Base-by-base conservation (phyloP, 2,797 vertebrate genomes). In the Hypotaenidia okinawae region DNA sequence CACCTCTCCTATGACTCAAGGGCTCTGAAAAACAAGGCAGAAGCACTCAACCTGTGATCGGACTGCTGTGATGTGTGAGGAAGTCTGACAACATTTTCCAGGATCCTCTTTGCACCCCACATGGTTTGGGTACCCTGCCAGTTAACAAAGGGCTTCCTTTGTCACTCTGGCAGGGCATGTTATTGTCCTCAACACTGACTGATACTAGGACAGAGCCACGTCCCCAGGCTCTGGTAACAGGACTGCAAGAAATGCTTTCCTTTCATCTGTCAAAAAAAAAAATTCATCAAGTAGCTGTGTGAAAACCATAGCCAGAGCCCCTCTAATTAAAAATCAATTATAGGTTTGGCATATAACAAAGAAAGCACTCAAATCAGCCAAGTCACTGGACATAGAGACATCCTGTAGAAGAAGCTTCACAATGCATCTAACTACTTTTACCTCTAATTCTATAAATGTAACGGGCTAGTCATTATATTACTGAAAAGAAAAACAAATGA, bases 181-280 rank as follows among this genome's bases (percentile, higher is more conserved):
- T 52, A 63, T 63, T 73, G 86, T 61, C 83, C 74, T 87, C 64
- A 88, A 86, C 57, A 41, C 0, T 21, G n/a, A 84, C 69, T 84
- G 83, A 74, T 63, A 70, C 21, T 43, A 70, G 70, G 83, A 82
- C 83, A 82, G 52, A 84, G 49, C 24, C 67, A 37, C 79, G 47
- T 69, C 91, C 89, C 51, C 30, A 78, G 66, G 74, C 59, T 82
- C 89, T 84, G 61, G 11, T 51, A 79, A 93, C 5, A 79, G 77
- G 63, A 96, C 94, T 94, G 81, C 80, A 76, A 85, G 83, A 92
- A 94, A 88, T 52, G 70, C 73, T 55, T 86, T 66, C 55, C 41
- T 33, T 93, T 90, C 39, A 81, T 57, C 77, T 89, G 90, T 72
- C 84, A 87, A 68, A 87, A 94, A 94, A 72, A 94, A 72, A 13